phyloP scores from a whole-genome alignment of 2,888 invertebrate species.

The Tachina grossa region DNA sequence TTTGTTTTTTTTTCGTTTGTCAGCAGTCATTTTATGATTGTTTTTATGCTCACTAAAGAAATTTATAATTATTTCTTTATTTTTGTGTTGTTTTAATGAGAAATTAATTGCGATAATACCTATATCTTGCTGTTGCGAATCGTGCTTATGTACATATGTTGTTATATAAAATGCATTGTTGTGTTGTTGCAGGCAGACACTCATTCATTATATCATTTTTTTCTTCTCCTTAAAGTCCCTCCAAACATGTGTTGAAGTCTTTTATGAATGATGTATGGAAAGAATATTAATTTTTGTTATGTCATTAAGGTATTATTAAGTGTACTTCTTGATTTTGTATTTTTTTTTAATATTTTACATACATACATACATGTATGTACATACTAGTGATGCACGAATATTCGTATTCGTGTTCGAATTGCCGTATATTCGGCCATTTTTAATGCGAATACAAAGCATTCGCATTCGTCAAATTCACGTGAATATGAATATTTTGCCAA shows the following conservation, averaged over 20 bases:
- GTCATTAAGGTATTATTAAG: constrained; percentile 56
- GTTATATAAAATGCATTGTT: constrained; percentile 10
- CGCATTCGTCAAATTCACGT: too few relatives aligned
- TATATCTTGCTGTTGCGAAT: too few relatives aligned
- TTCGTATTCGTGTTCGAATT: too few relatives aligned
- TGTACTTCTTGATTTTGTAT: constrained; percentile 34
- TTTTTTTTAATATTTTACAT: too few relatives aligned
- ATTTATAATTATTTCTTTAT: neutral
- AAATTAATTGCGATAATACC: constrained; percentile 77
- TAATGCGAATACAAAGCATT: too few relatives aligned
- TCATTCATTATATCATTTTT: neutral
- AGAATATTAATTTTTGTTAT: constrained; percentile 57
- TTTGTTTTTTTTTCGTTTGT: constrained; percentile 11
- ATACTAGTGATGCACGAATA: too few relatives aligned
- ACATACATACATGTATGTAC: too few relatives aligned
- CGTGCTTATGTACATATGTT: too few relatives aligned
- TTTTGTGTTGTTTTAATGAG: constrained; percentile 76
- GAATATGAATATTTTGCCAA: too few relatives aligned
- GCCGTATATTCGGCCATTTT: too few relatives aligned
- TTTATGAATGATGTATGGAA: constrained; percentile 35
- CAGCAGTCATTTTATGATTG: constrained; percentile 42
- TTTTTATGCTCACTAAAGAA: constrained; percentile 19
- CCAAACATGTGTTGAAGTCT: constrained; percentile 46
- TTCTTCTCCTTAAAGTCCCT: constrained; percentile 5
- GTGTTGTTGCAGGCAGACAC: neutral